Percentiles rank a stretch among this genome's conserved stretches.
Evolutionary conservation across 2,797 vertebrate species (phyloP).

Genomic region (Gephyroberyx darwinii): DNA sequence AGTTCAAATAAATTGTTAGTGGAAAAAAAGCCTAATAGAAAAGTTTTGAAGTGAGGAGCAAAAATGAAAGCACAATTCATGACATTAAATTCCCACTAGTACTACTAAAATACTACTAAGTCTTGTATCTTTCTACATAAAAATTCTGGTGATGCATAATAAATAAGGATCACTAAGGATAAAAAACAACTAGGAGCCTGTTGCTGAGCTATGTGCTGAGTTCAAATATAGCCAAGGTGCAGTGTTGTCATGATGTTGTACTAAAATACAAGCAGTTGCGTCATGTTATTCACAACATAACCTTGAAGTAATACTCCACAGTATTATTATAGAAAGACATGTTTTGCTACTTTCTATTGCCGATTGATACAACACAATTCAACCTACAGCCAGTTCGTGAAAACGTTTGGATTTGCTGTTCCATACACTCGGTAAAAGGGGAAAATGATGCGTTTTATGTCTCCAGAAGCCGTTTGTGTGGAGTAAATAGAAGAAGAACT

Average conservation of each 20-base stretch:
- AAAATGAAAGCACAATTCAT: slow-evolving; percentile 31
- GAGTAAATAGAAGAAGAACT: slow-evolving; percentile 47
- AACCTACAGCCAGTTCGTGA: slow-evolving; percentile 31
- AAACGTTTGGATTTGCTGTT: slow-evolving; percentile 38
- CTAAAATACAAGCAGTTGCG: slow-evolving; percentile 15
- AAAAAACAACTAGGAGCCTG: slow-evolving; percentile 36
- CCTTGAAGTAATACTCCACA: slow-evolving; percentile 28
- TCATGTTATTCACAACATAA: slow-evolving; percentile 9
- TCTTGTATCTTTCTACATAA: slow-evolving; percentile 7
- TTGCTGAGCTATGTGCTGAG: slow-evolving; percentile 9
- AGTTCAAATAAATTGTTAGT: slow-evolving; percentile 77
- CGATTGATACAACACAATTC: slow-evolving; percentile 46
- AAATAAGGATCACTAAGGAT: slow-evolving; percentile 16
- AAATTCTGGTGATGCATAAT: not conserved
- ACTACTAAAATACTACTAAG: slow-evolving; percentile 27
- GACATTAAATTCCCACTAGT: slow-evolving; percentile 33
- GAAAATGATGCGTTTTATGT: slow-evolving; percentile 63
- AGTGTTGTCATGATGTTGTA: not conserved
- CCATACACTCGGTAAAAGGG: slow-evolving; percentile 47
- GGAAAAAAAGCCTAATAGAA: slow-evolving; percentile 57
- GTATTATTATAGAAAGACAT: slow-evolving; percentile 11
- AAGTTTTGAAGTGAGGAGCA: slow-evolving; percentile 61
- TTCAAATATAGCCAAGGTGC: slow-evolving; percentile 19
- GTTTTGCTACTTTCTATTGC: slow-evolving; percentile 7
- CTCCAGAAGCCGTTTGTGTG: slow-evolving; percentile 50